These are phyloP conservation scores for Gorsachius magnificus DNA, from an alignment of 2,797 vertebrate species.

Conservation along the genomic window DNA sequence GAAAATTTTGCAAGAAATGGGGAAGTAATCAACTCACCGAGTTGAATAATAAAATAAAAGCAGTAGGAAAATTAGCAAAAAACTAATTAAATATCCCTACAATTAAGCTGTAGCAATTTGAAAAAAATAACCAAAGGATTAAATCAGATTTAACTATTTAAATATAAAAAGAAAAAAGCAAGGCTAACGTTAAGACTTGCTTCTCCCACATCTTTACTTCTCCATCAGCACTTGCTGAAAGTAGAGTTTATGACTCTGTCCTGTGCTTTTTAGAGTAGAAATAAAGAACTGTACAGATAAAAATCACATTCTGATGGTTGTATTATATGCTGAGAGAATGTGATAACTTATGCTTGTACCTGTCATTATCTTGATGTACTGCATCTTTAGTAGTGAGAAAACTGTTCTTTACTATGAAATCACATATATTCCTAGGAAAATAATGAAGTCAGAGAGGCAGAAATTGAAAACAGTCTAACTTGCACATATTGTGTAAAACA, in stretches of 20 bases:
- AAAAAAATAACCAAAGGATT: not conserved
- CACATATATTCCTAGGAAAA: not conserved
- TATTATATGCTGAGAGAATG: not conserved
- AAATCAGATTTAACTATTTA: not conserved
- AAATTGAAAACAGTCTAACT: not conserved
- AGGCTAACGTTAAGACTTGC: not conserved
- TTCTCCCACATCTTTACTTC: not conserved
- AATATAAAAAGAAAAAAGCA: not conserved
- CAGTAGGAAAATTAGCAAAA: not conserved
- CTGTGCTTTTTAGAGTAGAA: not conserved
- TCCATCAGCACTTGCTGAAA: not conserved
- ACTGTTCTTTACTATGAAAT: slow-evolving; percentile 9
- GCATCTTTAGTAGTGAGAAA: not conserved
- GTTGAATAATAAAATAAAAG: not conserved
- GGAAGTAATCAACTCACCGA: not conserved
- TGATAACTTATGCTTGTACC: not conserved
- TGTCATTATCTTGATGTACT: not conserved
- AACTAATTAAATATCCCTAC: not conserved
- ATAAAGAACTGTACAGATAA: not conserved
- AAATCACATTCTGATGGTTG: not conserved
- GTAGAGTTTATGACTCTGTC: not conserved
- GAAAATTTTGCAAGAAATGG: not conserved
- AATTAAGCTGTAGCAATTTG: not conserved
- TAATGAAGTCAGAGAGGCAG: not conserved
- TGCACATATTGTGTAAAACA: not conserved